Base-by-base conservation (phyloP, 2,113 vertebrate genomes). In the Athene noctua region DNA sequence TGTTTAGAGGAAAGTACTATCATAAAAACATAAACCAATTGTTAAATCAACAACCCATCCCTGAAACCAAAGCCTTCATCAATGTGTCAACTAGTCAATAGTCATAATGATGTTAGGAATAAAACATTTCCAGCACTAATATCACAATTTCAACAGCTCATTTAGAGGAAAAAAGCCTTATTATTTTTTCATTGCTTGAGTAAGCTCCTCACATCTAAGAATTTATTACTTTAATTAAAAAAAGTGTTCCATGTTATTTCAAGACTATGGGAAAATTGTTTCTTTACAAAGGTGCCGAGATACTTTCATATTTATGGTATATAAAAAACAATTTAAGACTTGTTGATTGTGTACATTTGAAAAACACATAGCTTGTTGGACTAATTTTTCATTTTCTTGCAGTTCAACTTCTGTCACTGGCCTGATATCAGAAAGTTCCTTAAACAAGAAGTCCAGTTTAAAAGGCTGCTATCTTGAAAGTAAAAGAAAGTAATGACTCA, bases 201-300 rank as follows among this genome's bases (percentile, higher is more conserved):
- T 88, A 73, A 67, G 75, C 29, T 90, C 11, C 36, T 83, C 84
- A 59, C 27, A 70, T 83, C 47, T 92, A 42, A 58, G 47, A 80
- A 77, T 88, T 92, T 88, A 97, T 91, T 70, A 32, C 72, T 62
- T 75, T 59, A 88, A 88, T 95, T 90, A 84, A 94, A 80, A 46
- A 87, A 80, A 57, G 19, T 63, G 57, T 78, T 77, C 59, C 22
- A 8, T 20, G 26, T 80, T 88, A 91, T 93, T 67, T 97, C 12
- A 80, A 83, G 67, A 93, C 40, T 75, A 85, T 44, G 0, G 15
- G 46, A 90, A 95, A 96, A 80, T 17, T 40, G 11, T 89, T 95
- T 68, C 71, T 94, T 91, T 91, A 67, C 30, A 88, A 92, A 86
- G 25, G 34, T 74, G 54, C 47, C 65, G 47, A 79, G 58, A 91